Percentiles rank a stretch among this genome's conserved stretches.
phyloP scores from a whole-genome alignment of 2,797 vertebrate species.

The Amniataba percoides region DNA sequence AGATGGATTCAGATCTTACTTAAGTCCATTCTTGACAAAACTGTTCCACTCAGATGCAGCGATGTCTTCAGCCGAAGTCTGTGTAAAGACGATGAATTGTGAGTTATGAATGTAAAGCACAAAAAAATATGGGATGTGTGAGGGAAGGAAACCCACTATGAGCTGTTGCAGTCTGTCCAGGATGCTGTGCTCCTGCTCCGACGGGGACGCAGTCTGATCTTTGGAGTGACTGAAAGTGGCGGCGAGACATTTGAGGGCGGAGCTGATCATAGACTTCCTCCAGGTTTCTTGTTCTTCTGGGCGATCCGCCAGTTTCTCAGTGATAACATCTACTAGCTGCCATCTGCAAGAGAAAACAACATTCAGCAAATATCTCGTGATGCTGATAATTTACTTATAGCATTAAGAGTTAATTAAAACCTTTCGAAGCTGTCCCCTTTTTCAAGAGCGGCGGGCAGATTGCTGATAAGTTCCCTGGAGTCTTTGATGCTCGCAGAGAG shows the following conservation, averaged over 20 bases:
- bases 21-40: conserved; percentile 93
- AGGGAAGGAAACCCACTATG: conserved; percentile 80
- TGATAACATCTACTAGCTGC: conserved; percentile 89
- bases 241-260: conserved; percentile 87
- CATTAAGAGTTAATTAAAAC: conserved; percentile 71
- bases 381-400: background rate
- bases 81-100: conserved; percentile 19
- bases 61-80: conserved; percentile 84
- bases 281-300: conserved; percentile 83
- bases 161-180: conserved; percentile 85
- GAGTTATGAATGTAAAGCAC: background rate
- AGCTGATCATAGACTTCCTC: conserved; percentile 84
- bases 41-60: conserved; percentile 89
- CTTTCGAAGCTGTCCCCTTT: conserved; percentile 78
- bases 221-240: conserved; percentile 81
- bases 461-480: conserved; percentile 75
- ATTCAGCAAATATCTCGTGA: background rate
- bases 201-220: conserved; percentile 63
- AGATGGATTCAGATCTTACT: conserved; percentile 81
- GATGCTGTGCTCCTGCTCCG: conserved; percentile 83
- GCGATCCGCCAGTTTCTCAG: conserved; percentile 77
- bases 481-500: conserved; percentile 74
- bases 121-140: rapidly evolving
- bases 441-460: conserved; percentile 85
- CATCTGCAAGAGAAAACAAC: conserved; percentile 83